These are phyloP conservation scores for Pogonophryne albipinna DNA, from an alignment of 2,797 vertebrate species.

Conservation along the genomic window DNA sequence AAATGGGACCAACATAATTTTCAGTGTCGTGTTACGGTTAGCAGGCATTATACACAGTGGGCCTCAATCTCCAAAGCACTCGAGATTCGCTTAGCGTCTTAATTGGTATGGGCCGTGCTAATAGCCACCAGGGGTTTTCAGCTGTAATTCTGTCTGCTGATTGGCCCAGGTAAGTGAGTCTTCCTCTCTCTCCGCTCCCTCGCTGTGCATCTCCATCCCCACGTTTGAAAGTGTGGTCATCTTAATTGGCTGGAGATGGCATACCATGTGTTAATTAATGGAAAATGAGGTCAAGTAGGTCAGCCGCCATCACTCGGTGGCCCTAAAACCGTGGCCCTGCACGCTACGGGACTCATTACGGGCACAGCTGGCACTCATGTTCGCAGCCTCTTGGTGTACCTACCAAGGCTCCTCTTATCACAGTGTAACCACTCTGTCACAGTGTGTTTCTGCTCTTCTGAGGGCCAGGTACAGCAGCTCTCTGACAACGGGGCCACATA, in stretches of 20 bases:
- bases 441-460: slow-evolving; percentile 28
- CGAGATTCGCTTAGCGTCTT: slow-evolving; percentile 86
- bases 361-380: slow-evolving; percentile 61
- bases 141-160: slow-evolving; percentile 80
- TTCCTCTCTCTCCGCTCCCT: slow-evolving; percentile 21
- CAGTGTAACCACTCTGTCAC: slow-evolving; percentile 42
- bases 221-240: slow-evolving; percentile 79
- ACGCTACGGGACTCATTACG: slow-evolving; percentile 62
- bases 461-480: slow-evolving; percentile 25
- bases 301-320: slow-evolving; percentile 63
- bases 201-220: slow-evolving; percentile 37
- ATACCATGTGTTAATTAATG: slow-evolving; percentile 79
- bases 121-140: slow-evolving; percentile 82
- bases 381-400: slow-evolving; percentile 29
- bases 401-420: slow-evolving; percentile 46
- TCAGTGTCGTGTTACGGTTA: slow-evolving; percentile 80
- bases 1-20: slow-evolving; percentile 82
- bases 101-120: slow-evolving; percentile 85
- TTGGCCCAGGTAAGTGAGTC: slow-evolving; percentile 80
- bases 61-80: slow-evolving; percentile 87
- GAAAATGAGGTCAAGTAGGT: slow-evolving; percentile 80
- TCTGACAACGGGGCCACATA: slow-evolving; percentile 31
- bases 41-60: slow-evolving; percentile 83
- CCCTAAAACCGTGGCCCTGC: slow-evolving; percentile 55
- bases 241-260: slow-evolving; percentile 83